Evolutionary conservation across 2,888 invertebrate species (phyloP), one percentile per base, ranked within the genome.

Genomic region (Deilephila porcellus): DNA sequence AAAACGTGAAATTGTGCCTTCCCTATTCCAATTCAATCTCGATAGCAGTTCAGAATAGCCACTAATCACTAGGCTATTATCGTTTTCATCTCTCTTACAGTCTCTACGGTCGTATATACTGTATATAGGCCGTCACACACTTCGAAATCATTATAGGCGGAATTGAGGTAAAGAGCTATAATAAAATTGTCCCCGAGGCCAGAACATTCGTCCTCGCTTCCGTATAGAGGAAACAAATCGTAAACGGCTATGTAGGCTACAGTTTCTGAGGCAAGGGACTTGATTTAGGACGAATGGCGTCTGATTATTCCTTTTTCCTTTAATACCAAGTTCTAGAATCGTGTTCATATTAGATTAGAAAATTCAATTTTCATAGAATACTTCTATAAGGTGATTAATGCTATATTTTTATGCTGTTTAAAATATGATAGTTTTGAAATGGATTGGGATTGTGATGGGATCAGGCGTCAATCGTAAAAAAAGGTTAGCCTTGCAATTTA

Each of bases 21-120:
- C 67, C 67, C 67, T 52, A 67, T 52, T 17, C 52, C 70, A 73
- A 75, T 78, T 74, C 76, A 71, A 78, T 80, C 76, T 77, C 63
- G 74, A 79, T 71, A 74, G 71, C 32, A 72, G 76, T 74, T 73
- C 74, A 76, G 70, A 74, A 75, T 25, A 74, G 76, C 70, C 75
- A 76, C 76, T 76, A 76, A 79, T 81, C 75, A 76, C 75, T 73
- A 45, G 45, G 29, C 70, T 72, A 77, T 79, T 77, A 77, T 76
- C 73, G 72, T 78, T 77, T 73, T 71, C 73, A 77, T 77, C 75
- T 80, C 63, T 72, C 63, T 62, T 37, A 37, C 32, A 71, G 71
- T 52, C 67, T 67, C 52, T 67, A 52, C 52, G 52, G 59, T 73
- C 77, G 75, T 72, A 60, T 63, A 60, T 32, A 73, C 72, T 76